These are phyloP conservation scores for Clamator glandarius DNA, from an alignment of 2,797 vertebrate species.

Conservation along the genomic window DNA sequence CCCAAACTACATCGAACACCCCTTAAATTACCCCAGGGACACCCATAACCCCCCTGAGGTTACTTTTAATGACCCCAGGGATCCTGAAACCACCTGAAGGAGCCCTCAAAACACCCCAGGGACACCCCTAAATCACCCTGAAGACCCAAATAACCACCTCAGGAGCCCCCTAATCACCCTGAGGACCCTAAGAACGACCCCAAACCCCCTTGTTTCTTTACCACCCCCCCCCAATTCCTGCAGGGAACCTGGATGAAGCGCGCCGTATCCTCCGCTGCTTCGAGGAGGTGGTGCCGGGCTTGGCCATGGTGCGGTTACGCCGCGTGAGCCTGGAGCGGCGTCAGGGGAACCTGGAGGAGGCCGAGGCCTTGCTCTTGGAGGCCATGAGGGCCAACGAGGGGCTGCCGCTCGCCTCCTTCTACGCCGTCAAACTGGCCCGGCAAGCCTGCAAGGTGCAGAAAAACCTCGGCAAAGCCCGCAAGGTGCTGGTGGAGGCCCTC, in stretches of 20 bases:
- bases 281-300: slow-evolving; percentile 78
- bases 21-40: too few relatives aligned
- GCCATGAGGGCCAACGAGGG: slow-evolving; percentile 80
- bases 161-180: too few relatives aligned
- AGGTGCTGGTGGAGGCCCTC: slow-evolving; percentile 82
- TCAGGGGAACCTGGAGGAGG: slow-evolving; percentile 78
- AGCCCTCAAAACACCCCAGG: too few relatives aligned
- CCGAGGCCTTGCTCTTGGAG: slow-evolving; percentile 81
- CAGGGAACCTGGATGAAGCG: slow-evolving; percentile 81
- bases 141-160: too few relatives aligned
- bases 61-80: too few relatives aligned
- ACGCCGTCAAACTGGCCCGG: slow-evolving; percentile 86
- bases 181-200: too few relatives aligned
- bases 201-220: too few relatives aligned
- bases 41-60: too few relatives aligned
- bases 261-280: slow-evolving; percentile 80
- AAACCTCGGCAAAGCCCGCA: slow-evolving; percentile 77
- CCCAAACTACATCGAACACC: too few relatives aligned
- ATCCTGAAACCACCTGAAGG: too few relatives aligned
- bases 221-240: not conserved
- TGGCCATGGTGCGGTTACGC: slow-evolving; percentile 83
- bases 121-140: too few relatives aligned
- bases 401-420: slow-evolving; percentile 85
- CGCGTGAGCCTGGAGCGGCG: slow-evolving; percentile 84
- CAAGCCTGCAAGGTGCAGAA: slow-evolving; percentile 82